Conservation (phyloP, 1,140 invertebrate species). For the Ylistrum balloti region DNA sequence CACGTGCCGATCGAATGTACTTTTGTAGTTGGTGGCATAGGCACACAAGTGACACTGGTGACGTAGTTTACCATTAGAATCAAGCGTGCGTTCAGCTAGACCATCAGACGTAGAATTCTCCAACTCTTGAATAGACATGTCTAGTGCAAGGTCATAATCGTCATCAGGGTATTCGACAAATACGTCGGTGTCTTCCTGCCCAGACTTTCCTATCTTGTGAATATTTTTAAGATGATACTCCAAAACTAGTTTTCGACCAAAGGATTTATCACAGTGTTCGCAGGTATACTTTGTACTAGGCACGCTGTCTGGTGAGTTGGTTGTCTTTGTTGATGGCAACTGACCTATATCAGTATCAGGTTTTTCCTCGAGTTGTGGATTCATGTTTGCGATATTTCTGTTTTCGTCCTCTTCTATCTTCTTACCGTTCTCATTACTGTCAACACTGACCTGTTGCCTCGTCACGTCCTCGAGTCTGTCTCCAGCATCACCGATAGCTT, state of each 20-base stretch:
- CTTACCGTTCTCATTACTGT: background rate
- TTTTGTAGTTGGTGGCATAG: conserved; percentile 65
- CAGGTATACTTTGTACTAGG: conserved; percentile 55
- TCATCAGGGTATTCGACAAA: conserved; percentile 57
- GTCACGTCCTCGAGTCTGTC: background rate
- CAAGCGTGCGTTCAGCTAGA: background rate
- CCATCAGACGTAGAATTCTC: conserved; percentile 52
- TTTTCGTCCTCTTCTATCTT: background rate
- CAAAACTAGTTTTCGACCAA: conserved; percentile 61
- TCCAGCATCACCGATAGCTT: background rate
- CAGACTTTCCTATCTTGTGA: conserved; percentile 55
- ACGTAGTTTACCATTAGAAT: conserved; percentile 45
- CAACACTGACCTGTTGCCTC: background rate
- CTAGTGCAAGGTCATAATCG: conserved; percentile 61
- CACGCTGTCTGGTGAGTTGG: background rate
- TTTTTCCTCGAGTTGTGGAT: background rate
- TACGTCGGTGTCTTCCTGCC: conserved; percentile 46
- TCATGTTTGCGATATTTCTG: background rate
- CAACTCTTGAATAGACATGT: conserved; percentile 62
- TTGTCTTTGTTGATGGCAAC: background rate
- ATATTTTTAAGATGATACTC: conserved; percentile 62
- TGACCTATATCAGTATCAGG: background rate
- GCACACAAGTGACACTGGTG: conserved; percentile 66
- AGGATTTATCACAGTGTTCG: conserved; percentile 60
- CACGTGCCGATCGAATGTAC: conserved; percentile 64